A percentile compares a stretch with the other conserved stretches of the same genome.
These are phyloP conservation scores for Hypsibius dujardini DNA, from an alignment of 1,140 invertebrate genomes.

Conservation along the genomic window DNA sequence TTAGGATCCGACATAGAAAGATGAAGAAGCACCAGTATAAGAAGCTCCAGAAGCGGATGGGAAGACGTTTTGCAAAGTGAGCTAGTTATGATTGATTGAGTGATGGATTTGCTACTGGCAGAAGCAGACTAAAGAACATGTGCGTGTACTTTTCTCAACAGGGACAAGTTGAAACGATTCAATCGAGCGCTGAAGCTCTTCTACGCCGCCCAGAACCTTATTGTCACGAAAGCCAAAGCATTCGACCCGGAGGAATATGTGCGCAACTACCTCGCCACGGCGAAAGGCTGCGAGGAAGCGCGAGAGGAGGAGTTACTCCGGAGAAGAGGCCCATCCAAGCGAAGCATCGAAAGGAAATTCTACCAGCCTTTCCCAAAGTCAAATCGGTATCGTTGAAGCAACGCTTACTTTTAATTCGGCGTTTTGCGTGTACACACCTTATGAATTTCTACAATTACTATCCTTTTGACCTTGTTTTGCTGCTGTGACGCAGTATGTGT, in stretches of 20 bases:
- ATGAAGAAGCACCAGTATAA: slow-evolving; percentile 67
- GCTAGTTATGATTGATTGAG: no score
- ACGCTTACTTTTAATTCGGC: no score
- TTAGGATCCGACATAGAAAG: slow-evolving; percentile 57
- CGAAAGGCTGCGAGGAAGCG: neutral
- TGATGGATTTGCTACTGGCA: no score
- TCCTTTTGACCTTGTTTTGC: no score
- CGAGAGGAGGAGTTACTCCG: neutral
- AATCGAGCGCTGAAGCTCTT: slow-evolving; percentile 55
- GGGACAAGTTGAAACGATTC: slow-evolving; percentile 42
- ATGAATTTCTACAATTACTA: no score
- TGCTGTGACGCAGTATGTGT: no score
- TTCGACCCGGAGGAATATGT: slow-evolving; percentile 58
- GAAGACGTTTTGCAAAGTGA: slow-evolving; percentile 34
- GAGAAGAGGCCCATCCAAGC: neutral
- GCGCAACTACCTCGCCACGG: neutral
- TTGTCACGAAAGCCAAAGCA: slow-evolving; percentile 49
- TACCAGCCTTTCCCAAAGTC: no score
- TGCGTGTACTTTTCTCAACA: no score
- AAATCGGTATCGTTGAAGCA: no score
- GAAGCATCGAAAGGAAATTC: neutral
- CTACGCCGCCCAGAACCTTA: slow-evolving; percentile 44
- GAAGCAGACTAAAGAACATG: no score
- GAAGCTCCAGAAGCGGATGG: slow-evolving; percentile 58
- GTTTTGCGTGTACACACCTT: no score